phyloP scores from a whole-genome alignment of 92 coral and sea anemone genomes.

The Paragorgia papillata region DNA sequence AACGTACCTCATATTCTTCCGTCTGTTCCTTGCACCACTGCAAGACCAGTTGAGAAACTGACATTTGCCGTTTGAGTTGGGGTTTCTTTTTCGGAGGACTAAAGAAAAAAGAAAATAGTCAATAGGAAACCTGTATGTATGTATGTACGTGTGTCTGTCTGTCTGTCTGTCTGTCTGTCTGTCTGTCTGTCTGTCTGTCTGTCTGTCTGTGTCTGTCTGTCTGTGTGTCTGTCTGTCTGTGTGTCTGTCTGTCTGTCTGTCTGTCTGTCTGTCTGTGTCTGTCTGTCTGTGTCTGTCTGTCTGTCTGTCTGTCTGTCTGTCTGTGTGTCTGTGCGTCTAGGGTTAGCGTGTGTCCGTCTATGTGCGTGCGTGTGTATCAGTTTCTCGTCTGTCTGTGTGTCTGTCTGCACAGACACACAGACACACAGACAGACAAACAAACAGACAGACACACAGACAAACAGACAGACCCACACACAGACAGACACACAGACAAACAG shows the following conservation, averaged over 20 bases:
- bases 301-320: background rate
- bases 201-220: too few species aligned
- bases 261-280: background rate
- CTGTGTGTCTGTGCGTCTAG: too few species aligned
- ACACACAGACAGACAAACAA: too few species aligned
- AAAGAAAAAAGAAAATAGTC: background rate
- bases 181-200: background rate
- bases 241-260: too few species aligned
- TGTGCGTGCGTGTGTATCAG: too few species aligned
- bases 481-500: too few species aligned
- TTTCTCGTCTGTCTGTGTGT: background rate
- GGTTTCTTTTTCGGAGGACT: slow-evolving; percentile 97
- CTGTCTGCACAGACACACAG: too few species aligned
- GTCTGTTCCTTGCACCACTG: slow-evolving; percentile 96
- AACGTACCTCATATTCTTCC: slow-evolving; percentile 75
- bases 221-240: too few species aligned
- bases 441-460: too few species aligned
- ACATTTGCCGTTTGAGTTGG: slow-evolving; percentile 92
- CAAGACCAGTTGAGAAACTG: slow-evolving; percentile 89
- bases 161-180: background rate
- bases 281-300: background rate
- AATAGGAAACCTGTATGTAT: background rate
- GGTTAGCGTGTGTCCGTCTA: too few species aligned
- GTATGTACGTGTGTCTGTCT: slow-evolving; percentile 61
- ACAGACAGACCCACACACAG: too few species aligned